Percentiles rank a stretch among this genome's conserved stretches.
These are phyloP conservation scores for Poeciliopsis turrubarensis DNA, from an alignment of 2,113 vertebrate species.

Conservation along the genomic window DNA sequence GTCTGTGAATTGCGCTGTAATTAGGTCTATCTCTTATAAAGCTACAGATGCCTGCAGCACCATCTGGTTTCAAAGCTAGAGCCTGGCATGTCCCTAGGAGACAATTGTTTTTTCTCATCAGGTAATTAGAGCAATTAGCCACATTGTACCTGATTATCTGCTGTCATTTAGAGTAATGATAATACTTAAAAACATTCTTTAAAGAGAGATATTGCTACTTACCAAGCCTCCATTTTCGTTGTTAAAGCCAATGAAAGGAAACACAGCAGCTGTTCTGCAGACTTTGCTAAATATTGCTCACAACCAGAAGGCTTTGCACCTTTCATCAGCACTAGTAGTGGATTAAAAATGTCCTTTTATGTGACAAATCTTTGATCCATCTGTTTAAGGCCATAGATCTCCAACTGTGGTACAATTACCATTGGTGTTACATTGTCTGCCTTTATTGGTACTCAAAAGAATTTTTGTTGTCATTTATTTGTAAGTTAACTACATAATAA, in stretches of 20 bases:
- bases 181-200: conserved; percentile 70
- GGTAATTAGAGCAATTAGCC: conserved; percentile 70
- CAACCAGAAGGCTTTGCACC: conserved; percentile 18
- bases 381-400: conserved; percentile 8
- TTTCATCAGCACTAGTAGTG: conserved; percentile 22
- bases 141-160: conserved; percentile 67
- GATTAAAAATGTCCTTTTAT: conserved; percentile 11
- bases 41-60: conserved; percentile 65
- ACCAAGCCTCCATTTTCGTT: conserved; percentile 39
- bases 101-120: conserved; percentile 64
- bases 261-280: conserved; percentile 64
- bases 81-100: conserved; percentile 62
- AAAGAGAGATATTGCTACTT: conserved; percentile 59
- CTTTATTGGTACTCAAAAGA: background rate
- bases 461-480: background rate
- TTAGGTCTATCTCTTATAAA: conserved; percentile 63
- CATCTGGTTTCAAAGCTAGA: conserved; percentile 41
- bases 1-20: conserved; percentile 69
- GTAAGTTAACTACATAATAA: background rate
- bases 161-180: conserved; percentile 70
- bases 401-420: background rate
- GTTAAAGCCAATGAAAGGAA: conserved; percentile 53
- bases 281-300: conserved; percentile 35
- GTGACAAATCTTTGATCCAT: background rate
- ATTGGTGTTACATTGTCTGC: background rate